Evolutionary conservation across 2,888 invertebrate genomes (phyloP), one percentile per base, ranked within the genome.

Genomic region (Sthenelais limicola): DNA sequence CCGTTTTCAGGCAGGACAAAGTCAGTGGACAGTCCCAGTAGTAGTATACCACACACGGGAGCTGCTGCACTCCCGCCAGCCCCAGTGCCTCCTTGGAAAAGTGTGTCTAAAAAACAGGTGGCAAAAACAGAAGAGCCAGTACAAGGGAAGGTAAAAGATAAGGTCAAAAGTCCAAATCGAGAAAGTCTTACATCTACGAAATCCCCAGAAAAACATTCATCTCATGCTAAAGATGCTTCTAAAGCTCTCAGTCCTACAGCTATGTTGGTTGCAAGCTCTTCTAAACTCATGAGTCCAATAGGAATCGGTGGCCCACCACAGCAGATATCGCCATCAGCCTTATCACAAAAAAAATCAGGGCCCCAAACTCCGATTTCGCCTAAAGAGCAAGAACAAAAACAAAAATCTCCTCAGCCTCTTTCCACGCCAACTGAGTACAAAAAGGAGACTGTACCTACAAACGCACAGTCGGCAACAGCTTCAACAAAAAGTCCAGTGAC

Each of bases 261-360:
- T 26, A 15, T 62, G 38, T 24, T 62, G 9, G 62, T 62, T 62
- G 62, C 62, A 62, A 62, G 62, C 62, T 62, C 62, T 62, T 62
- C 62, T 26, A 35, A 43, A 26, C 62, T 62, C 38, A 62, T 62
- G 62, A 62, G 62, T 35, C 62, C 62, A 4, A 43, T 38, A 5
- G 62, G 38, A 3, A 62, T 35, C 38, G 38, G 38, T 15, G 30
- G 28, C 21, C 30, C 52, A n/a, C 52, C 52, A 26, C 30, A 28
- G n/a, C 54, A 9, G 7, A 62, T 24, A 15, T 35, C 35, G 62
- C 15, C 18, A 21, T 21, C n/a, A 7, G 38, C 24, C 9, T 38
- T 38, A 28, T 62, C 62, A 15, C 38, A 35, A 18, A 18, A 12
- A 18, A 43, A 43, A 18, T 43, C 43, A 12, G n/a, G n/a, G n/a